phyloP scores from a whole-genome alignment of 2,888 invertebrate genomes.

The Cephus spinipes region DNA sequence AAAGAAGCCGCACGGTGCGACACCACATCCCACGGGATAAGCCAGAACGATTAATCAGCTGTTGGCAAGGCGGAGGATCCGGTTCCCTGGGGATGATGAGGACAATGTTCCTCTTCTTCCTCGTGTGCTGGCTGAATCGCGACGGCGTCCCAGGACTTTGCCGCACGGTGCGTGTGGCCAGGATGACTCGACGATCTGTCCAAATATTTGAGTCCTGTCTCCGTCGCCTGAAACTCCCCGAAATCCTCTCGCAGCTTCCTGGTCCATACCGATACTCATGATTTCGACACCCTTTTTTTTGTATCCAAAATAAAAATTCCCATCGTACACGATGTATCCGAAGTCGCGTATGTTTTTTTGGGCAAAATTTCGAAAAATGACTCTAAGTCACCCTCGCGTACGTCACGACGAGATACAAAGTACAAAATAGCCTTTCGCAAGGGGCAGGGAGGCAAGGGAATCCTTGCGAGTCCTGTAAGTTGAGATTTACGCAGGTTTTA shows the following conservation, averaged over 20 bases:
- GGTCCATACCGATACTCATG: not conserved
- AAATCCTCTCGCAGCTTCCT: not conserved
- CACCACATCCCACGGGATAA: constrained; percentile 52
- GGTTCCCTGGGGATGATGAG: constrained; percentile 46
- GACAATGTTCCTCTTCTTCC: constrained; percentile 55
- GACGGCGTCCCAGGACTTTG: not conserved
- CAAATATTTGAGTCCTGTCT: constrained; percentile 55
- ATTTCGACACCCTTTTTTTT: not conserved
- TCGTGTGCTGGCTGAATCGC: constrained; percentile 30
- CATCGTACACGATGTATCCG: not conserved
- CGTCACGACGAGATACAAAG: not conserved
- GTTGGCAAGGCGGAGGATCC: constrained; percentile 62
- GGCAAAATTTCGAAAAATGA: not conserved
- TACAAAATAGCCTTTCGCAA: not conserved
- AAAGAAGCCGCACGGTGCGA: constrained; percentile 63
- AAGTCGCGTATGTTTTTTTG: not conserved
- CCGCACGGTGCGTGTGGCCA: constrained; percentile 37
- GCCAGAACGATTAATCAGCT: constrained; percentile 66
- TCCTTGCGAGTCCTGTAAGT: constrained; percentile 24
- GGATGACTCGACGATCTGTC: constrained; percentile 58
- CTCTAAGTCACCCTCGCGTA: not conserved
- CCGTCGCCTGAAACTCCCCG: constrained; percentile 13
- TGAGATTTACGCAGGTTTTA: constrained; percentile 62
- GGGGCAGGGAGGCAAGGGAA: not conserved
- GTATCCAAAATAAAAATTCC: not conserved